Evolutionary conservation across 2,797 vertebrate genomes (phyloP).

Genomic region (Echeneis naucrates): DNA sequence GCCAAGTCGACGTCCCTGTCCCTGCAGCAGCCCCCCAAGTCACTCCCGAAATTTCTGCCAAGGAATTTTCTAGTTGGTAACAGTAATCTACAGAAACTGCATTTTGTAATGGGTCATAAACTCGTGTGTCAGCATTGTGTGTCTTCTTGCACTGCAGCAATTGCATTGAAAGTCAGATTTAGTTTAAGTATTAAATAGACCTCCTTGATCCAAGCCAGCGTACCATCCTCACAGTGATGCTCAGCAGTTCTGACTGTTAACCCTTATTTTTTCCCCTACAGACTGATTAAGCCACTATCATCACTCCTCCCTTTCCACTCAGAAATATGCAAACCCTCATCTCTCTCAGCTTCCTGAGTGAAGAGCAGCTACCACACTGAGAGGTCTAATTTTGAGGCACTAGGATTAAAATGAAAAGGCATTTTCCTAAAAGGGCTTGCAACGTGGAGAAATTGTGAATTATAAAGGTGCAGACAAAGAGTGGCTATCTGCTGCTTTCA

Average conservation of each 20-base stretch:
- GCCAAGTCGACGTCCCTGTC: no score
- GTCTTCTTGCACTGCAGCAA: not conserved
- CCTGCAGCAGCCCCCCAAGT: no score
- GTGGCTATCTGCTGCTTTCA: constrained; percentile 3
- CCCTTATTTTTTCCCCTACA: constrained; percentile 3
- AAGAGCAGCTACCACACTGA: not conserved
- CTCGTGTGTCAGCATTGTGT: not conserved
- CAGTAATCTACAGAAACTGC: no score
- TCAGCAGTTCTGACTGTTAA: constrained; percentile 10
- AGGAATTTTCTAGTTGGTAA: no score
- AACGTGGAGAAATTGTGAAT: not conserved
- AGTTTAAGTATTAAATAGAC: not conserved
- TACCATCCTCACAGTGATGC: not conserved
- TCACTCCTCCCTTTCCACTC: constrained; percentile 1
- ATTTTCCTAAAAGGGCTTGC: not conserved
- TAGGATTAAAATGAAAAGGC: not conserved
- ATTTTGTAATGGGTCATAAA: no score
- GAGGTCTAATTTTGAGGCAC: constrained; percentile 17
- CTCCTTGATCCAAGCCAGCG: not conserved
- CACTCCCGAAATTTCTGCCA: no score
- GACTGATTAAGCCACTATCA: constrained; percentile 8
- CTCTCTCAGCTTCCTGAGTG: not conserved
- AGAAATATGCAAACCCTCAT: constrained; percentile 30
- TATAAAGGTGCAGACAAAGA: not conserved
- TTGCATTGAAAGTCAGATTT: constrained; percentile 12